A percentile compares a stretch with the other conserved stretches of the same genome.
phyloP scores from a whole-genome alignment of 2,888 invertebrate genomes.

The Drosophila subquinaria region DNA sequence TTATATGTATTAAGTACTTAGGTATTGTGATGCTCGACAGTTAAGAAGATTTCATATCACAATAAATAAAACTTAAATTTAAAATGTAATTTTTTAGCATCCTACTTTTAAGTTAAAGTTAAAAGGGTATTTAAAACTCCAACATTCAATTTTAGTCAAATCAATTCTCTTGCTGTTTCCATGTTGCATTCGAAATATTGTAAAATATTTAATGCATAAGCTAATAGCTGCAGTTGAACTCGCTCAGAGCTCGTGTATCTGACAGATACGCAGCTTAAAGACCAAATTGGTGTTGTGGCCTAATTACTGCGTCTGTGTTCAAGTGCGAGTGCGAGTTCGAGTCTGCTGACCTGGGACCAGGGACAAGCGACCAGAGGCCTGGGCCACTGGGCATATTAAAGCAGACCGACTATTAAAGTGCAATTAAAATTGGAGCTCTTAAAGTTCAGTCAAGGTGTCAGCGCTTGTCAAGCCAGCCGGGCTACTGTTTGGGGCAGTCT shows the following conservation, averaged over 20 bases:
- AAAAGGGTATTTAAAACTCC: background rate
- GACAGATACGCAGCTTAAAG: slow-evolving; percentile 32
- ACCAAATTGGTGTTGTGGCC: slow-evolving; percentile 45
- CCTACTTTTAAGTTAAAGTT: background rate
- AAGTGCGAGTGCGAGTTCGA: slow-evolving; percentile 14
- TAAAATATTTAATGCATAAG: slow-evolving; percentile 21
- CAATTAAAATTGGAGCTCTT: slow-evolving; percentile 70
- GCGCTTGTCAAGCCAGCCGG: slow-evolving; percentile 71
- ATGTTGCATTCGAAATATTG: slow-evolving; percentile 3
- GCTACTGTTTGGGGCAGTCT: slow-evolving; percentile 64
- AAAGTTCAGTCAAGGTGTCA: slow-evolving; percentile 77
- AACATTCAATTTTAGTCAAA: background rate
- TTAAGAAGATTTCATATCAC: too few relatives aligned
- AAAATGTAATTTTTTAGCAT: too few relatives aligned
- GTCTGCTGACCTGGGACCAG: slow-evolving; percentile 21
- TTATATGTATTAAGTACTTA: too few relatives aligned
- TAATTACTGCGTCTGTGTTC: slow-evolving; percentile 47
- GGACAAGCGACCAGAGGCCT: background rate
- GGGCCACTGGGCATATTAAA: slow-evolving; percentile 73
- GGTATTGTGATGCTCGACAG: too few relatives aligned
- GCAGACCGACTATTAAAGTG: slow-evolving; percentile 70
- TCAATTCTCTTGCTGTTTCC: background rate
- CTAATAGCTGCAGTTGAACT: slow-evolving; percentile 25
- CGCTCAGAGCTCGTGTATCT: slow-evolving; percentile 8
- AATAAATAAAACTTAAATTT: too few relatives aligned